Percentiles rank a stretch among this genome's conserved stretches.
phyloP scores from a whole-genome alignment of 2,113 vertebrate species.

The Ranitomeya variabilis region DNA sequence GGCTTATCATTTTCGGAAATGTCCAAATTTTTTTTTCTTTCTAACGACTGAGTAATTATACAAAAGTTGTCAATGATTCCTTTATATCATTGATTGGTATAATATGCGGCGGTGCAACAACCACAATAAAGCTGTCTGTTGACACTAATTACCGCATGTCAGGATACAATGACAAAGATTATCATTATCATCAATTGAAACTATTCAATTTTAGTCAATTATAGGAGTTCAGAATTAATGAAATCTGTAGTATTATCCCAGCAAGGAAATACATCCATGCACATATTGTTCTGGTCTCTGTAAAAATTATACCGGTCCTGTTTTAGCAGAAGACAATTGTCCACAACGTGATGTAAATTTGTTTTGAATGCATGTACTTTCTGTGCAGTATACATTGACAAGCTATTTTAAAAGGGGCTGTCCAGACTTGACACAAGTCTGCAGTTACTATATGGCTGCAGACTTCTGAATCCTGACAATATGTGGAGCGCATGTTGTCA shows the following conservation, averaged over 20 bases:
- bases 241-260: not conserved
- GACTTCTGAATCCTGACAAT: too few species aligned
- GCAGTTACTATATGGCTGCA: too few species aligned
- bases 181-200: not conserved
- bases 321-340: not conserved
- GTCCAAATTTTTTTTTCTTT: not conserved
- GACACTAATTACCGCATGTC: not conserved
- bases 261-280: not conserved
- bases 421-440: too few species aligned
- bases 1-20: not conserved
- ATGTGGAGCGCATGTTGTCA: too few species aligned
- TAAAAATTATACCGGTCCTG: not conserved
- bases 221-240: not conserved
- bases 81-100: not conserved
- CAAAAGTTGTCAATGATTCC: not conserved
- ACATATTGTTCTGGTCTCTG: not conserved
- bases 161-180: not conserved
- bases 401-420: not conserved
- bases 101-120: not conserved
- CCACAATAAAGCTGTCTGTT: not conserved
- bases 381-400: not conserved
- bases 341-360: not conserved
- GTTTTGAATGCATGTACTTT: not conserved
- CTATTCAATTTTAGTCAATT: not conserved
- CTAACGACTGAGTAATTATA: not conserved